phyloP scores from a whole-genome alignment of 2,797 vertebrate genomes.

The Phrynocephalus forsythii region DNA sequence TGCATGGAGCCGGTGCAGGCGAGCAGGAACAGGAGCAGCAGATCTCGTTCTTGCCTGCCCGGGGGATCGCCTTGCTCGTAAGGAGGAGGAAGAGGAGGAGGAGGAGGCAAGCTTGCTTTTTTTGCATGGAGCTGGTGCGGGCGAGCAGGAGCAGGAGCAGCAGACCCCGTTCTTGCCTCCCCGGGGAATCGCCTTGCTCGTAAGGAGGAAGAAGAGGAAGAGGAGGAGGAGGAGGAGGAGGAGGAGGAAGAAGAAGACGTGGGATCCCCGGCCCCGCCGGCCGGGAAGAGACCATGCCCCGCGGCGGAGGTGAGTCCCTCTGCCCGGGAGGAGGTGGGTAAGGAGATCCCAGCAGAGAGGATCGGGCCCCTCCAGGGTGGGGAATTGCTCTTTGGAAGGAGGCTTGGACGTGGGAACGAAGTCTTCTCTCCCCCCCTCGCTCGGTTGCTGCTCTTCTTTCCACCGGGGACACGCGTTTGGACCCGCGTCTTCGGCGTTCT shows the following conservation, averaged over 20 bases:
- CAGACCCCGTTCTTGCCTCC: too few species aligned
- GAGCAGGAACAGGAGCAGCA: not conserved
- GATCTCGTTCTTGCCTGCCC: too few species aligned
- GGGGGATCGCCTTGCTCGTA: too few species aligned
- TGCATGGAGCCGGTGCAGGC: not conserved
- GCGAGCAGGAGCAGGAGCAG: not conserved
- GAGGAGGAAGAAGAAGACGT: not conserved
- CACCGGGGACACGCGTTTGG: not conserved
- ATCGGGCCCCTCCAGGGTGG: not conserved
- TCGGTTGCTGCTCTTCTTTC: not conserved
- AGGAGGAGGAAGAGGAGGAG: not conserved
- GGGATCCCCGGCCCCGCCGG: not conserved
- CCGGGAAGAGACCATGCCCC: not conserved
- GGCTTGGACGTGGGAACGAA: not conserved
- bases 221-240: not conserved
- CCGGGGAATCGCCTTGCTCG: not conserved
- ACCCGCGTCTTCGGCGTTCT: not conserved
- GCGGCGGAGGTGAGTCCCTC: not conserved
- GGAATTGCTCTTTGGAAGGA: too few species aligned
- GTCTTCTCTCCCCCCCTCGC: too few species aligned
- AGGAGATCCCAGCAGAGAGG: not conserved
- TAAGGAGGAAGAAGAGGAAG: too few species aligned
- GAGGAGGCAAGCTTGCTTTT: not conserved
- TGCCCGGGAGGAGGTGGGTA: not conserved
- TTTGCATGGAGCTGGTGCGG: not conserved